Base-by-base conservation (phyloP, 2,113 vertebrate genomes). In the Neotoma lepida region DNA sequence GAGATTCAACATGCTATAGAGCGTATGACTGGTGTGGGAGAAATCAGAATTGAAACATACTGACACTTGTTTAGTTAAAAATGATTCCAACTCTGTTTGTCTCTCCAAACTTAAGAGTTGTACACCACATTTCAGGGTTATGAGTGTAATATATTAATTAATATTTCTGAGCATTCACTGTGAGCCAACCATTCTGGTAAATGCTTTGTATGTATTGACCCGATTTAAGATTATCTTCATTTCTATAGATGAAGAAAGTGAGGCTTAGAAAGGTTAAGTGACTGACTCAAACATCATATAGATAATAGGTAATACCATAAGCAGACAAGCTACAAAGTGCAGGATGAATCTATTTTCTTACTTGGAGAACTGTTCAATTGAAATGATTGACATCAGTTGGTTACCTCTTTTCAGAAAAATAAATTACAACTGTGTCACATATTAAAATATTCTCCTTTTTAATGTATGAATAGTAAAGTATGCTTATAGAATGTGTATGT, bases 181-280 rank as follows among this genome's bases (percentile, higher is more conserved):
- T 7, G 13, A 91, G 78, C 49, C 54, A 93, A 89, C 26, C 30
- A 78, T 68, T 93, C 58, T 86, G 64, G 41, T 89, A 94, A 71
- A 35, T 64, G 54, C 39, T 93, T 86, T 89, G 14, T 56, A 92
- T 44, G 58, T 93, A 88, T 63, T 93, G 49, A 77, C 33, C 24
- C 80, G 66, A 58, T 90, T 78, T 77, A 89, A 94, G 24, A 86
- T 82, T 91, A 93, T 78, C 18, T 49, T 8, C 58, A 61, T 54
- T 63, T 85, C 90, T 95, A 89, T 87, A 28, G 90, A 15, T 86
- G 68, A 76, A 94, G 68, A n/a, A 94, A 94, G 39, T 92, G 66
- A 86, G 63, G 80, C 30, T 78, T 78, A 54, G 76, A 78, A 92
- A 90, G 30, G 22, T 73, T 82, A 93, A 87, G 20, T 66, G 44